A percentile compares a stretch with the other conserved stretches of the same genome.
phyloP scores from a whole-genome alignment of 2,113 vertebrate genomes.

The Platichthys stellatus region DNA sequence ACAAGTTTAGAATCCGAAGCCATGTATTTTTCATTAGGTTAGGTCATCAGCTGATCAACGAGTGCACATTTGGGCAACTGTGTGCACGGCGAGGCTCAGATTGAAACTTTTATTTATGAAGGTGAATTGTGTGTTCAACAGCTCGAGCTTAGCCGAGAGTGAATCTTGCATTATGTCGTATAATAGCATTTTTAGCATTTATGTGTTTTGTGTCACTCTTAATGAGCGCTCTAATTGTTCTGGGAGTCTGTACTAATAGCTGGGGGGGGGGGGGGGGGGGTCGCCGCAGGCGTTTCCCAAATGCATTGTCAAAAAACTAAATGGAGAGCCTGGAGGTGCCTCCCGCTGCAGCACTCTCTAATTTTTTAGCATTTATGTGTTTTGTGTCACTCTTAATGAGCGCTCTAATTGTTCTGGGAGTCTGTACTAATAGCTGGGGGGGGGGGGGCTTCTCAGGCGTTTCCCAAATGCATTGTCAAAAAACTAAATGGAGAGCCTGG shows the following conservation, averaged over 20 bases:
- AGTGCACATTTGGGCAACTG: no score
- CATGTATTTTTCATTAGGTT: no score
- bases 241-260: not conserved
- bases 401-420: not conserved
- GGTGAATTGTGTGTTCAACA: no score
- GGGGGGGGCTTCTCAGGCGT: not conserved
- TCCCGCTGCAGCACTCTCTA: no score
- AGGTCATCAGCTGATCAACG: no score
- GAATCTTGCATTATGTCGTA: not conserved
- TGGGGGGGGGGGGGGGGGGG: constrained; percentile 3
- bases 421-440: not conserved
- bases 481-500: not conserved
- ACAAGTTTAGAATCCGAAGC: no score
- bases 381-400: not conserved
- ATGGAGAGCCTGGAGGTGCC: not conserved
- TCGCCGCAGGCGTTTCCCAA: not conserved
- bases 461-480: constrained; percentile 21
- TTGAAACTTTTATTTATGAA: no score
- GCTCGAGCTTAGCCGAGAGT: not conserved
- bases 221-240: not conserved
- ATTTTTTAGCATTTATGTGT: not conserved
- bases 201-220: not conserved
- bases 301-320: constrained; percentile 21
- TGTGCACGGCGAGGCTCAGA: no score
- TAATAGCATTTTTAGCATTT: not conserved